Evolutionary conservation across 2,113 vertebrate genomes (phyloP), one percentile per base, ranked within the genome.

Genomic region (Trogon melanurus): DNA sequence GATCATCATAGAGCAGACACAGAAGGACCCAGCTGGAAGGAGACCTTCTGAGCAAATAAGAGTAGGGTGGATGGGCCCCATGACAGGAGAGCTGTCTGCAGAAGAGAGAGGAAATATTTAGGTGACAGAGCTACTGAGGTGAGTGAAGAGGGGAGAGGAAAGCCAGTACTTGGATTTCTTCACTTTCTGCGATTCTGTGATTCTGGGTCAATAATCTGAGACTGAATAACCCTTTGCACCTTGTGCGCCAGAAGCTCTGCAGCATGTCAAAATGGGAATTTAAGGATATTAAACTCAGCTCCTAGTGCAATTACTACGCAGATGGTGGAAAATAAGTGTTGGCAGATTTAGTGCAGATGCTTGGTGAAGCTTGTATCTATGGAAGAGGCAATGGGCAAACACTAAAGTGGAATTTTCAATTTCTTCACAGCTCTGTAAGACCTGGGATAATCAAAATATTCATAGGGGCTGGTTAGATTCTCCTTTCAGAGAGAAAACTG

Each of bases 301-400:
- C 88, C 85, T 76, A 61, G 81, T 81, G 86, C 96, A 97, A 96
- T 95, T 93, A 92, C 94, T 96, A 97, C 95, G 95, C 95, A 97
- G 97, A 96, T 96, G 93, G 93, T 94, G 92, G 96, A 94, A 97
- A 97, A 96, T 91, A 93, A 91, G 86, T 79, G 91, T 54, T 81
- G 92, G 96, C 90, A 95, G 93, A 97, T 91, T 96, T 91, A 94
- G 74, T 78, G 79, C 90, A 79, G 76, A 79, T 91, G 95, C 76
- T 71, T 84, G 45, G 71, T 89, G 78, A 90, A 88, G 91, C 92
- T 70, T 96, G 85, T 80, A 74, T 96, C 89, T 95, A 81, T 88
- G 93, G 94, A 89, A 27, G 58, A 96, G 51, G 89, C 58, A 94
- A 81, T 65, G 53, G 94, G 85, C 92, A 97, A 91, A 70, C 70